Evolutionary conservation across 92 coral and sea anemone genomes (phyloP), one percentile per base, ranked within the genome.

Genomic region (Meandrina meandrites): DNA sequence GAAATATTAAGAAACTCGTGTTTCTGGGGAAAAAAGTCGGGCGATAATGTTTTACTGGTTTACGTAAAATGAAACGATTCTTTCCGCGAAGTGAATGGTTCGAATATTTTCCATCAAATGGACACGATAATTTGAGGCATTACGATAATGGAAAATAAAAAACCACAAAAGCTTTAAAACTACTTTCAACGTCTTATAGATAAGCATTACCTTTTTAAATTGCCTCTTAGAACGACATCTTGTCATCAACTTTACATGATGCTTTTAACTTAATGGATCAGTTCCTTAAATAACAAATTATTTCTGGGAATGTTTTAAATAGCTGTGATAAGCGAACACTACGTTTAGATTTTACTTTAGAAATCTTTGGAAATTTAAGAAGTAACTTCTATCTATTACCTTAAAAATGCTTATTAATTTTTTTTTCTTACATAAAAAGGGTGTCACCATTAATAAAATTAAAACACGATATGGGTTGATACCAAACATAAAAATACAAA

Each of bases 221-320:
- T 60, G 68, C 30, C n/a, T 60, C n/a, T 60, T 60, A 60, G 47
- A 32, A 34, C 76, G n/a, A 71, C 76, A 71, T 71, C 76, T 71
- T 19, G 76, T 71, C 76, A 11, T 5, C 76, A 71, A 16, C 21
- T 8, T 71, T 13, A 34, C 12, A 3, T 35, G 3, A 17, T 5
- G 42, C 76, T 37, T 71, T 71, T 37, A 37, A 42, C 53, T 42
- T 47, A 1, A 14, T 12, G 24, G 14, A 8, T 37, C 1, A 47
- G 56, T 22, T 60, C 19, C 56, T 76, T 50, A 24, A 21, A 40
- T 71, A 16, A n/a, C 47, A 71, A 14, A 71, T 31, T 34, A 2
- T 40, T 40, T 40, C 6, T 13, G 40, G 34, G 7, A 31, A 31
- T 57, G 64, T 32, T 28, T 69, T 32, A 9, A 31, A 69, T 69